These are phyloP conservation scores for Drosophila ohnishii DNA, from an alignment of 1,140 invertebrate species.

Conservation along the genomic window DNA sequence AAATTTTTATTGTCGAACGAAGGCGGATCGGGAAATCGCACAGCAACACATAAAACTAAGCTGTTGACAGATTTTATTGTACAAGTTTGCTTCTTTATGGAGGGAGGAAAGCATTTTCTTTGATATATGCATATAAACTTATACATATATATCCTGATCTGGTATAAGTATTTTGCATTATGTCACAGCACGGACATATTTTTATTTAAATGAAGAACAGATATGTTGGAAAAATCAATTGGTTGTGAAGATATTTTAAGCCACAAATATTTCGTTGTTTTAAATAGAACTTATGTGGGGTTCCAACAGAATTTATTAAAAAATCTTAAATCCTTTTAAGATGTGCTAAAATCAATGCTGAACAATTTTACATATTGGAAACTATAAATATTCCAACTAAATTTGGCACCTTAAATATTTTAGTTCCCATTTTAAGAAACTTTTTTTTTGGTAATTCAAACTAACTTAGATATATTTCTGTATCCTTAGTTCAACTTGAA, in stretches of 20 bases:
- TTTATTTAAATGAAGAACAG: not conserved
- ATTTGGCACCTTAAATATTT: not conserved
- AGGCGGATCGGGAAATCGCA: constrained; percentile 31
- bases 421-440: too few species aligned
- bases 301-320: not conserved
- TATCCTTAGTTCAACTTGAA: too few species aligned
- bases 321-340: not conserved
- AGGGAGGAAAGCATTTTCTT: constrained; percentile 1
- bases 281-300: not conserved
- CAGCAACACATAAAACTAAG: constrained; percentile 49
- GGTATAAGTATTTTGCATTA: constrained; percentile 2
- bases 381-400: not conserved
- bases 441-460: too few species aligned
- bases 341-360: too few species aligned
- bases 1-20: constrained; percentile 65
- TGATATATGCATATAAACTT: not conserved
- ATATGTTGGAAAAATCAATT: not conserved
- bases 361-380: not conserved
- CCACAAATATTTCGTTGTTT: not conserved
- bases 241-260: not conserved
- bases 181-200: constrained; percentile 12
- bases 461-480: too few species aligned
- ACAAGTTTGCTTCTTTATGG: constrained; percentile 31
- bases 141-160: not conserved
- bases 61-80: constrained; percentile 60